A percentile compares a stretch with the other conserved stretches of the same genome.
These are phyloP conservation scores for Calycopis cecrops DNA, from an alignment of 1,140 invertebrate species.

Conservation along the genomic window DNA sequence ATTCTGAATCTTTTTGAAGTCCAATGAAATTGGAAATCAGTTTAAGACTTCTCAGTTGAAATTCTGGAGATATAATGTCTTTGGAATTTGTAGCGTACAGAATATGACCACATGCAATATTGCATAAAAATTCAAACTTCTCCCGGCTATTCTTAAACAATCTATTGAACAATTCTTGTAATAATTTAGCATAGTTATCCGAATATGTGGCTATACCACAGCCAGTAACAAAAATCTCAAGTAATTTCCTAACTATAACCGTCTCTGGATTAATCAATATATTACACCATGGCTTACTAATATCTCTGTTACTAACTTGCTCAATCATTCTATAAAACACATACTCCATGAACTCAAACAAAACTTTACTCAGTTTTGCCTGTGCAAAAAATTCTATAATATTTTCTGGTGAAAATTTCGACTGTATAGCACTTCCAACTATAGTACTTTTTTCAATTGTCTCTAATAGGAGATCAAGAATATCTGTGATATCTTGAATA, in stretches of 20 bases:
- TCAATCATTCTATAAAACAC: constrained; percentile 58
- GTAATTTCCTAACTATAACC: constrained; percentile 48
- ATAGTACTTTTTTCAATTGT: constrained; percentile 51
- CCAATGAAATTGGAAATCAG: constrained; percentile 46
- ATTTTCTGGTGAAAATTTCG: constrained; percentile 39
- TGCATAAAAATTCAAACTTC: constrained; percentile 72
- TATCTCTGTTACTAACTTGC: constrained; percentile 37
- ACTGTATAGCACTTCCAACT: constrained; percentile 35
- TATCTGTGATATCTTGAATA: constrained; percentile 37
- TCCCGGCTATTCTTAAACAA: constrained; percentile 58
- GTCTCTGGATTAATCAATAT: constrained; percentile 43
- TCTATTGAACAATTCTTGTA: constrained; percentile 56
- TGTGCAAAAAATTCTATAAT: constrained; percentile 53
- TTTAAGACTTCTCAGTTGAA: constrained; percentile 58
- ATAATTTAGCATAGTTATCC: constrained; percentile 48
- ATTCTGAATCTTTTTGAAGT: constrained; percentile 39
- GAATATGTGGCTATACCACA: constrained; percentile 49
- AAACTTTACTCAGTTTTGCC: constrained; percentile 49
- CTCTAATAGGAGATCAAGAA: constrained; percentile 48
- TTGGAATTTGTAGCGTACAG: constrained; percentile 48
- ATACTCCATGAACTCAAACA: constrained; percentile 60
- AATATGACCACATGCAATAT: constrained; percentile 67
- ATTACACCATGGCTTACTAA: constrained; percentile 63
- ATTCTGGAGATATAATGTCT: constrained; percentile 56
- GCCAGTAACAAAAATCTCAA: constrained; percentile 59